Percentiles rank a stretch among this genome's conserved stretches.
These are phyloP conservation scores for Pseudochirops cupreus DNA, from an alignment of 2,797 vertebrate genomes.

Conservation along the genomic window DNA sequence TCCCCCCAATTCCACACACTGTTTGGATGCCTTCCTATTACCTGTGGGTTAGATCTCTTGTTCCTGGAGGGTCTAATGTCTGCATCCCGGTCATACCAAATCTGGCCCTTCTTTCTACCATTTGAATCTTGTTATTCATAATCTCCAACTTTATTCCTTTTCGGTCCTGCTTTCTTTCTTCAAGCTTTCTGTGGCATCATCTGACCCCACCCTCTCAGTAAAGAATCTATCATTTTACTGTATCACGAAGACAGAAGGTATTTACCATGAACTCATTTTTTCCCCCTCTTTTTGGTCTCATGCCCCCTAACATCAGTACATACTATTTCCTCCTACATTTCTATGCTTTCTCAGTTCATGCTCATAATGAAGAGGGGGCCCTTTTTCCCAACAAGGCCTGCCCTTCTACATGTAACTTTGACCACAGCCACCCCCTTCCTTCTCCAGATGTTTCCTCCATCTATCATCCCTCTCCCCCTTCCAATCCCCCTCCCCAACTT, in stretches of 20 bases:
- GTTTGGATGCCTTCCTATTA: not conserved
- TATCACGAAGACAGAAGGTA: not conserved
- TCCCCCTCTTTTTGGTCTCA: not conserved
- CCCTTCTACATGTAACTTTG: not conserved
- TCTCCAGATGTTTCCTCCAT: not conserved
- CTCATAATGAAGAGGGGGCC: not conserved
- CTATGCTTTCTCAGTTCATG: no score
- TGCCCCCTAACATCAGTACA: not conserved
- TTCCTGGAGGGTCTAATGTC: not conserved
- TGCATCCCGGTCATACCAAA: not conserved
- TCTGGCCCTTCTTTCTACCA: not conserved
- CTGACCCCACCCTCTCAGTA: not conserved
- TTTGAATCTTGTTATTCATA: not conserved
- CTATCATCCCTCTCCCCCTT: not conserved
- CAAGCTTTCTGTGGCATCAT: not conserved
- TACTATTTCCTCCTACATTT: not conserved
- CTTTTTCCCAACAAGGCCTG: not conserved
- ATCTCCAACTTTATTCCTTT: not conserved
- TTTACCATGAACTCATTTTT: not conserved
- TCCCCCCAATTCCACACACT: not conserved
- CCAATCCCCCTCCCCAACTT: not conserved
- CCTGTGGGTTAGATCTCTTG: not conserved
- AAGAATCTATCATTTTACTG: not conserved
- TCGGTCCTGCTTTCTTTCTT: not conserved
- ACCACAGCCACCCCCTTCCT: not conserved